Evolutionary conservation across 1,140 invertebrate genomes (phyloP).

Genomic region (Mactra quadrangularis): DNA sequence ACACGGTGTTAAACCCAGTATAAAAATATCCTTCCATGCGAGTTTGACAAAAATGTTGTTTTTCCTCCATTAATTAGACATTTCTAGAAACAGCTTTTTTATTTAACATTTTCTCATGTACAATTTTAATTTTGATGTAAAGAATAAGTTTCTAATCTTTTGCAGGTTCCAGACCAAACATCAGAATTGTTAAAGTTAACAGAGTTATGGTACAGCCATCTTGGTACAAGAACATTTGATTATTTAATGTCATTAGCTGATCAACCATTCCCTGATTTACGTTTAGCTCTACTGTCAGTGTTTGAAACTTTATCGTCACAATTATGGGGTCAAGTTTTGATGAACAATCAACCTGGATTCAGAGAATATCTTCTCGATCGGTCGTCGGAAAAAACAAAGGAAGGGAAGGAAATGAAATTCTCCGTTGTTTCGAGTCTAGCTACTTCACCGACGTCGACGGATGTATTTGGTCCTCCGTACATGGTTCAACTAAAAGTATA

Average conservation of each 20-base stretch:
- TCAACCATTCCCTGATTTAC: slow-evolving; percentile 88
- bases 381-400: slow-evolving; percentile 88
- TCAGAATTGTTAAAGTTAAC: slow-evolving; percentile 84
- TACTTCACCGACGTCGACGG: slow-evolving; percentile 84
- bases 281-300: slow-evolving; percentile 85
- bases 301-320: slow-evolving; percentile 85
- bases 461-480: slow-evolving; percentile 87
- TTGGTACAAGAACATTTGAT: slow-evolving; percentile 85
- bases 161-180: slow-evolving; percentile 79
- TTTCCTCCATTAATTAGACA: too few species aligned
- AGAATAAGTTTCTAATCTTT: slow-evolving; percentile 23
- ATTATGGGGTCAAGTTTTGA: slow-evolving; percentile 87
- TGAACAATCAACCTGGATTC: slow-evolving; percentile 87
- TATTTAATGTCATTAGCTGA: slow-evolving; percentile 85
- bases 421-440: slow-evolving; percentile 88
- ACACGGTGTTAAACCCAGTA: too few species aligned
- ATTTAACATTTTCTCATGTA: too few species aligned
- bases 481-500: slow-evolving; percentile 87
- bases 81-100: too few species aligned
- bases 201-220: slow-evolving; percentile 86
- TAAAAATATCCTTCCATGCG: too few species aligned
- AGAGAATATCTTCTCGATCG: slow-evolving; percentile 91
- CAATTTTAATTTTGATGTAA: too few species aligned
- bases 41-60: too few species aligned
- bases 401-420: slow-evolving; percentile 89